A percentile compares a stretch with the other conserved stretches of the same genome.
phyloP scores from a whole-genome alignment of 2,113 vertebrate species.

The Lepidothrix coronata region DNA sequence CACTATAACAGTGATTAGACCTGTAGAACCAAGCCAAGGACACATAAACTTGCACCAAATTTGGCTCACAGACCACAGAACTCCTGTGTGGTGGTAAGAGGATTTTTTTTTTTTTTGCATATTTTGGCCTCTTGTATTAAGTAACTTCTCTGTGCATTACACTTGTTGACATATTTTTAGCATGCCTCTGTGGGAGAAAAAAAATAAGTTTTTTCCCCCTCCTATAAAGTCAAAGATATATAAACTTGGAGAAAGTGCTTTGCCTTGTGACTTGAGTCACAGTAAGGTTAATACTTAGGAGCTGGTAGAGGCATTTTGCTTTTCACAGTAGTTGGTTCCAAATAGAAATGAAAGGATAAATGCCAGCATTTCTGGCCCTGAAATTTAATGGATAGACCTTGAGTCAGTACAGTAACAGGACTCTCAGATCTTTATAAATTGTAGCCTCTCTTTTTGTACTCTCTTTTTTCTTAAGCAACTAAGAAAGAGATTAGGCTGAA shows the following conservation, averaged over 20 bases:
- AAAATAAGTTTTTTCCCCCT: fast-evolving
- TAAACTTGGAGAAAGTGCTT: neutral
- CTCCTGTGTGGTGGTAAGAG: fast-evolving
- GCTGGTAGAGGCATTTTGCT: neutral
- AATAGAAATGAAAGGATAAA: neutral
- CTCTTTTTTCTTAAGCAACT: neutral
- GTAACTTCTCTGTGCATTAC: neutral
- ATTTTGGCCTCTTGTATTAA: neutral
- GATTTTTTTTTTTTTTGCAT: neutral
- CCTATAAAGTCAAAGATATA: neutral
- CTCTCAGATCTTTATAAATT: neutral
- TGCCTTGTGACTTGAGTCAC: neutral
- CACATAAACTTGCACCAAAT: neutral
- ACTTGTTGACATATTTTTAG: neutral
- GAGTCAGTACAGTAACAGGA: neutral
- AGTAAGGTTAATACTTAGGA: neutral
- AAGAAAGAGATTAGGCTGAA: neutral
- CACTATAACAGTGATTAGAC: neutral
- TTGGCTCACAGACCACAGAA: fast-evolving
- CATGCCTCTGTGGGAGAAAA: neutral
- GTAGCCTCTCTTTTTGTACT: neutral
- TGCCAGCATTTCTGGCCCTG: neutral
- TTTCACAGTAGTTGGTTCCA: neutral
- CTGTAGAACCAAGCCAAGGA: neutral
- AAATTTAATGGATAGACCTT: neutral